Evolutionary conservation across 2,113 vertebrate species (phyloP).

Genomic region (Syngnathus typhle): DNA sequence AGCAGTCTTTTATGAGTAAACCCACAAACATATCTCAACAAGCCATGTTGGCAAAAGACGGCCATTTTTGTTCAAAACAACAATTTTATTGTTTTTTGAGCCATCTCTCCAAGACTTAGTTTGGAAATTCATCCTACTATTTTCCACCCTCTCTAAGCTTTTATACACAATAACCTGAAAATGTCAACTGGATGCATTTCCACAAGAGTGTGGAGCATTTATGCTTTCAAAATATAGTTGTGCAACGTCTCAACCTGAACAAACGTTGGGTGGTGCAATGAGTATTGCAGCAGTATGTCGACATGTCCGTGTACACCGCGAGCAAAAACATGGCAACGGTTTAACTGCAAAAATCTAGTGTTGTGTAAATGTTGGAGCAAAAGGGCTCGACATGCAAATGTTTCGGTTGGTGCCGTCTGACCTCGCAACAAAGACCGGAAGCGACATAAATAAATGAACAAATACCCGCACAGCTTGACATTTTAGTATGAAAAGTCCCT

Average conservation of each 20-base stretch:
- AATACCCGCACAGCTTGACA: constrained; percentile 49
- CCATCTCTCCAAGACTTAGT: neutral
- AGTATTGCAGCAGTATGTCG: neutral
- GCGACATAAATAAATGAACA: constrained; percentile 65
- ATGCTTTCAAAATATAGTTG: neutral
- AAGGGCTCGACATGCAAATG: neutral
- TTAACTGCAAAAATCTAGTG: neutral
- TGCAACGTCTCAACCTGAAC: constrained; percentile 1
- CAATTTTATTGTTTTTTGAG: neutral
- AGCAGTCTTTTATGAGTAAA: neutral
- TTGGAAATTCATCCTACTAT: neutral
- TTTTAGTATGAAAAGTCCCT: constrained; percentile 9
- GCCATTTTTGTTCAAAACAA: neutral
- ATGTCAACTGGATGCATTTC: neutral
- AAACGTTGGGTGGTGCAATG: neutral
- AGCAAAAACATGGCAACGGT: neutral
- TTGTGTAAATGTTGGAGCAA: no score
- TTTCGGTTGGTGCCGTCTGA: neutral
- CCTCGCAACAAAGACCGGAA: constrained; percentile 70
- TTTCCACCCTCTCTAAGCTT: neutral
- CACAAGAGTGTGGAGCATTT: neutral
- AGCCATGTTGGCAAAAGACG: neutral
- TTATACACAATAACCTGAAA: neutral
- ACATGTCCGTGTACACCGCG: neutral
- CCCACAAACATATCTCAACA: neutral